Percentiles rank a stretch among this genome's conserved stretches.
phyloP scores from a whole-genome alignment of 1,140 invertebrate species.

The Brachionus manjavacas region DNA sequence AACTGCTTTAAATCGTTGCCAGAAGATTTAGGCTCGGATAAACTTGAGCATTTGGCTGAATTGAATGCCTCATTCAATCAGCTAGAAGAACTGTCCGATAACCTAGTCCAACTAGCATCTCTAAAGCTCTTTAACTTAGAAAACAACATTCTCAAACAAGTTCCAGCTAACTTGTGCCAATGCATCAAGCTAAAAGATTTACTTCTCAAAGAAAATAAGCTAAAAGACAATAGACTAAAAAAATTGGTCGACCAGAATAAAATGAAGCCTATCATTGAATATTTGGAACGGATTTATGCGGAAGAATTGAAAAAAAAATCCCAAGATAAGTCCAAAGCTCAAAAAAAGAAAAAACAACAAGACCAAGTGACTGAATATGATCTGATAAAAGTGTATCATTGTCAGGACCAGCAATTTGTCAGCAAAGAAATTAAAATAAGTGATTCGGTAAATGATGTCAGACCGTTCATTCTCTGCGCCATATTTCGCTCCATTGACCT shows the following conservation, averaged over 20 bases:
- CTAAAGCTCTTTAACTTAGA: constrained; percentile 69
- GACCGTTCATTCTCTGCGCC: constrained; percentile 70
- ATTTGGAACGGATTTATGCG: constrained; percentile 47
- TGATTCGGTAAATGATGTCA: constrained; percentile 53
- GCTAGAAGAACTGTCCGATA: constrained; percentile 64
- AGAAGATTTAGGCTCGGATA: constrained; percentile 62
- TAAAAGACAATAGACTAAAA: constrained; percentile 42
- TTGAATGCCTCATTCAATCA: constrained; percentile 66
- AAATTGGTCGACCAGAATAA: constrained; percentile 50
- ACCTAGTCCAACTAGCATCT: constrained; percentile 61
- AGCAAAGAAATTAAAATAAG: background rate
- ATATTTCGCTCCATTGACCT: constrained; percentile 67
- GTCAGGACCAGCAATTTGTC: constrained; percentile 55
- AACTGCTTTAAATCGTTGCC: constrained; percentile 67
- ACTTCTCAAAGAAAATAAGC: constrained; percentile 15
- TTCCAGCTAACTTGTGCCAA: constrained; percentile 65
- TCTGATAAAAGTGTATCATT: constrained; percentile 60
- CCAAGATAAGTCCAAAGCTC: constrained; percentile 45
- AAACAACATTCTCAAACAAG: constrained; percentile 64
- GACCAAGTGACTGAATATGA: constrained; percentile 44
- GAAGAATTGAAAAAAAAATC: constrained; percentile 52
- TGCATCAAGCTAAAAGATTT: constrained; percentile 65
- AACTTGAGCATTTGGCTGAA: constrained; percentile 65
- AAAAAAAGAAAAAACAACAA: constrained; percentile 47
- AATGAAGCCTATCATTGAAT: constrained; percentile 52